phyloP scores from a whole-genome alignment of 1,140 invertebrate genomes.

The Harpegnathos saltator region DNA sequence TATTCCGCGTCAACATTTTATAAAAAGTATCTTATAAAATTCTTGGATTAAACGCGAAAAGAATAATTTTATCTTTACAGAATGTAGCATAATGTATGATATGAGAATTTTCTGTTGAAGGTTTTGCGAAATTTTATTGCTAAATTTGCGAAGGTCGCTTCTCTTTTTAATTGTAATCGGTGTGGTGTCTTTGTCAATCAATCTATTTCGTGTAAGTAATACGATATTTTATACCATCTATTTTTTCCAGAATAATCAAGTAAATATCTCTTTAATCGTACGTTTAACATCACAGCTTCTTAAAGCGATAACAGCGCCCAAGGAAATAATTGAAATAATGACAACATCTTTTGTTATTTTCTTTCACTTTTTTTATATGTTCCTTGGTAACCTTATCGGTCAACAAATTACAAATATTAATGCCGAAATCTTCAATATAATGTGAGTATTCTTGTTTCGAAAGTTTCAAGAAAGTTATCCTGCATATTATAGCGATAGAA shows the following conservation, averaged over 20 bases:
- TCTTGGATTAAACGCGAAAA: background rate
- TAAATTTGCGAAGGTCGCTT: background rate
- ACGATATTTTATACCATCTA: background rate
- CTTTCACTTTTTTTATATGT: slow-evolving; percentile 13
- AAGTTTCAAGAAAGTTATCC: background rate
- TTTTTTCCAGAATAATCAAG: background rate
- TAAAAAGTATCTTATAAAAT: background rate
- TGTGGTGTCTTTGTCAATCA: slow-evolving; percentile 7
- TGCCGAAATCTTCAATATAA: background rate
- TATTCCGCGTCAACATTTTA: background rate
- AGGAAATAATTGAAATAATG: background rate
- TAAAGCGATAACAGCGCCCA: background rate
- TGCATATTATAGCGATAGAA: background rate
- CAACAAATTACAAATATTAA: background rate
- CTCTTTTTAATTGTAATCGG: slow-evolving; percentile 1
- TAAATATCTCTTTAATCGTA: slow-evolving; percentile 5
- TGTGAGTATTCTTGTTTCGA: slow-evolving; percentile 12
- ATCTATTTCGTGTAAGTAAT: slow-evolving; percentile 22
- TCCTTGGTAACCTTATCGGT: background rate
- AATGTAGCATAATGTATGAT: background rate
- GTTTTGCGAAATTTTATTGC: background rate
- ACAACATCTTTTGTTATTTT: background rate
- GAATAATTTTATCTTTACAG: background rate
- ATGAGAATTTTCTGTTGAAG: slow-evolving; percentile 11
- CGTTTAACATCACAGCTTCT: background rate